phyloP scores from a whole-genome alignment of 2,113 vertebrate species.

The Aphyosemion australe region DNA sequence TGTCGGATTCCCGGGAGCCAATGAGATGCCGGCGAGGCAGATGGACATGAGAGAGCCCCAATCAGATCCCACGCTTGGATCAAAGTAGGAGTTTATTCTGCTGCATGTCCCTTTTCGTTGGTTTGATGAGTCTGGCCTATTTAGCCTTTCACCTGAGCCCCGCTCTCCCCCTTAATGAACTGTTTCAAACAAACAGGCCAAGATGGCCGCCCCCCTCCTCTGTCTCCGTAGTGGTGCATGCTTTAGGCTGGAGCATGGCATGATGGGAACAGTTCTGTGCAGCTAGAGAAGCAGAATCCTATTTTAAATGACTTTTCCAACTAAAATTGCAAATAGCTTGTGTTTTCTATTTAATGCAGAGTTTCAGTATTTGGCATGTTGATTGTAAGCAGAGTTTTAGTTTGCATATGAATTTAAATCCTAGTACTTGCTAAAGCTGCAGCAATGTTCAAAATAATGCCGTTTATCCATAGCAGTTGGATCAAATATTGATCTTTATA shows the following conservation, averaged over 20 bases:
- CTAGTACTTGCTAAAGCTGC: too few relatives aligned
- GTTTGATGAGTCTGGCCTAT: constrained; percentile 63
- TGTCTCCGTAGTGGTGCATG: constrained; percentile 70
- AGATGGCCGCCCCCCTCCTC: constrained; percentile 23
- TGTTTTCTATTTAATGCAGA: constrained; percentile 5
- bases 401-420: too few relatives aligned
- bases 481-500: too few relatives aligned
- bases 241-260: constrained; percentile 80
- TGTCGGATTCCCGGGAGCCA: constrained; percentile 83
- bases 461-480: too few relatives aligned
- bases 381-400: too few relatives aligned
- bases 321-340: constrained; percentile 38
- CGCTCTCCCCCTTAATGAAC: constrained; percentile 51
- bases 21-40: constrained; percentile 83
- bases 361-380: too few relatives aligned
- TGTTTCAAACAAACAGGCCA: constrained; percentile 22
- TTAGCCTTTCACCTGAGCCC: constrained; percentile 51
- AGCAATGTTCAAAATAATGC: too few relatives aligned
- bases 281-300: constrained; percentile 20
- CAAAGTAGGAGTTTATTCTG: constrained; percentile 84
- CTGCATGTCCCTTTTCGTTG: constrained; percentile 79
- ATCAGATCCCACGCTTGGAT: constrained; percentile 86
- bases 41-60: constrained; percentile 86
- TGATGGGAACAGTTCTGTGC: constrained; percentile 65
- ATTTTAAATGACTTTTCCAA: constrained; percentile 8